A percentile compares a stretch with the other conserved stretches of the same genome.
phyloP scores from a whole-genome alignment of 2,113 vertebrate species.

The Cyprinodon brontotheroides region DNA sequence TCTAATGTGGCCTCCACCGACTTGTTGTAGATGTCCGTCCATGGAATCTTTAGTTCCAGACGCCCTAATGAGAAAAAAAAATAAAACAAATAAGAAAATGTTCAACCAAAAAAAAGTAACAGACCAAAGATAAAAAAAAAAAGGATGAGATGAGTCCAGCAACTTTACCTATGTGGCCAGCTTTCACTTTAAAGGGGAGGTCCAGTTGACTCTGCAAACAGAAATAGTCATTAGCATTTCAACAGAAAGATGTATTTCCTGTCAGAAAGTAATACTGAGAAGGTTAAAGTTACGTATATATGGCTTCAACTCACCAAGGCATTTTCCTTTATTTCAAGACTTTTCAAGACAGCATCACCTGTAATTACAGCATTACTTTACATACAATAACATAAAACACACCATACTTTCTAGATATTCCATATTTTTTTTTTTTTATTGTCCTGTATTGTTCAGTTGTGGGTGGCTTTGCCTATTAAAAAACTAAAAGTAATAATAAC shows the following conservation, averaged over 20 bases:
- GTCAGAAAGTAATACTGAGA: neutral
- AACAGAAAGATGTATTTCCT: neutral
- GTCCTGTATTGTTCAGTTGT: no score
- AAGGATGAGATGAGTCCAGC: neutral
- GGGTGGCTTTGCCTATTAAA: no score
- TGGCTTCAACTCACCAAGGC: slow-evolving; percentile 86
- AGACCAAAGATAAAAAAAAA: neutral
- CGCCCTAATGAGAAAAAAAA: slow-evolving; percentile 78
- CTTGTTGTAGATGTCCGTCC: slow-evolving; percentile 96
- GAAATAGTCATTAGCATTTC: neutral
- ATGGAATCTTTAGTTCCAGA: slow-evolving; percentile 92
- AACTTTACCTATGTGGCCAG: slow-evolving; percentile 93
- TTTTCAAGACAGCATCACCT: slow-evolving; percentile 91
- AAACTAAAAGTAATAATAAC: no score
- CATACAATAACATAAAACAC: neutral
- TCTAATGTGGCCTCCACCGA: slow-evolving; percentile 94
- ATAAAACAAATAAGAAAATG: slow-evolving; percentile 20
- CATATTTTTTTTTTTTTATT: no score
- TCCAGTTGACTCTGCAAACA: slow-evolving; percentile 90
- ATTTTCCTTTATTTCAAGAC: slow-evolving; percentile 98
- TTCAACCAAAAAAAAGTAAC: neutral
- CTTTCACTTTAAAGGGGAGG: slow-evolving; percentile 97
- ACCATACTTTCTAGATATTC: neutral
- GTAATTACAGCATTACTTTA: slow-evolving; percentile 40
- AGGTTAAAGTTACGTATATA: neutral